Conservation (phyloP, 1,140 invertebrate species). For the Liolophura sinensis region DNA sequence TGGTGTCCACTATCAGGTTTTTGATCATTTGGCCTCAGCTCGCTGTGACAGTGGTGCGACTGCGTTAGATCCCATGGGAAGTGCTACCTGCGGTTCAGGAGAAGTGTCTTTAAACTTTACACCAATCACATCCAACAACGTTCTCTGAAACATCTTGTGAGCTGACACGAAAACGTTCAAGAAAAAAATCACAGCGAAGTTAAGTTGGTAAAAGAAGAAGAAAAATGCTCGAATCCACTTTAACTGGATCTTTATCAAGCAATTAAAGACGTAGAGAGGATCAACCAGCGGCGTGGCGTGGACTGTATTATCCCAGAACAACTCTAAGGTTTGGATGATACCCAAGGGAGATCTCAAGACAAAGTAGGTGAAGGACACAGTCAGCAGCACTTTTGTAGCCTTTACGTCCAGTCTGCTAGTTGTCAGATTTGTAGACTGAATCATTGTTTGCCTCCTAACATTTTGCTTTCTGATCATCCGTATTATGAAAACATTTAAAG, state of each 20-base stretch:
- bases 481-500: conserved; percentile 30
- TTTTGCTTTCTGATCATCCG: conserved; percentile 22
- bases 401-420: conserved; percentile 27
- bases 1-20: too few species aligned
- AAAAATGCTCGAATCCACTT: conserved; percentile 41
- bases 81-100: too few species aligned
- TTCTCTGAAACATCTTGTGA: conserved; percentile 23
- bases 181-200: conserved; percentile 42
- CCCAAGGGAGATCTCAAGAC: conserved; percentile 35
- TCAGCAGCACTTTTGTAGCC: conserved; percentile 28
- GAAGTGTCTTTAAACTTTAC: conserved; percentile 6
- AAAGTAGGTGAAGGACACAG: conserved; percentile 31
- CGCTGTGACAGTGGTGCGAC: too few species aligned
- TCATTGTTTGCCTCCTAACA: conserved; percentile 21
- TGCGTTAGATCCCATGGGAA: too few species aligned
- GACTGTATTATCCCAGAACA: conserved; percentile 30
- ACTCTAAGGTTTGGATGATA: conserved; percentile 32
- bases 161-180: conserved; percentile 36
- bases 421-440: background rate
- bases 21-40: too few species aligned
- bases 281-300: conserved; percentile 13
- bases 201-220: conserved; percentile 44
- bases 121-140: conserved; percentile 21
- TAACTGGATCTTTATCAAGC: conserved; percentile 27
- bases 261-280: conserved; percentile 23